Conservation (phyloP, 2,113 vertebrate genomes). For the Elachura formosa region DNA sequence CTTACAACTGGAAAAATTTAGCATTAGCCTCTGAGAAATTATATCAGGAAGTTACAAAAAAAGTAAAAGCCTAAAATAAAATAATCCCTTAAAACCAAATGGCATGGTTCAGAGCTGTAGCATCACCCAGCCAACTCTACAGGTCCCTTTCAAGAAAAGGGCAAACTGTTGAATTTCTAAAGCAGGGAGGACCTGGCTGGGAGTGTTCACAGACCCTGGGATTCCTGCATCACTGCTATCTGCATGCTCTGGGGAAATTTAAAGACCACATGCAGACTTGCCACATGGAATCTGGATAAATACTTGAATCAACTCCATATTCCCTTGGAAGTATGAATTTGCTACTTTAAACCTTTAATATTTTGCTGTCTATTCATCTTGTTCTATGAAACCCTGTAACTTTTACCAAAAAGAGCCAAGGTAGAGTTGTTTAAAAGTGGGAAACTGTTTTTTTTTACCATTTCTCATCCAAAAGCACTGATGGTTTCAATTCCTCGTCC, state of each 20-base stretch:
- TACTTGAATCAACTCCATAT: not conserved
- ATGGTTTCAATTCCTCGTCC: not conserved
- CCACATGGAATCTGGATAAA: not conserved
- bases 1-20: not conserved
- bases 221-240: not conserved
- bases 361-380: not conserved
- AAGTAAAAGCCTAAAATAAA: not conserved
- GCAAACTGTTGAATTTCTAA: rapidly evolving
- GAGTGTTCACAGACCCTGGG: not conserved
- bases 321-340: not conserved
- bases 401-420: not conserved
- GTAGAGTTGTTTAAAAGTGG: not conserved
- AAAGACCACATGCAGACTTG: not conserved
- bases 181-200: not conserved
- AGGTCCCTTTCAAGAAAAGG: not conserved
- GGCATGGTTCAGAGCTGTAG: not conserved
- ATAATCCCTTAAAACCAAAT: not conserved
- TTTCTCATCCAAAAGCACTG: not conserved
- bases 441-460: not conserved
- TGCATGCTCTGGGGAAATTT: not conserved
- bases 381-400: not conserved
- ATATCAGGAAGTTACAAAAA: not conserved
- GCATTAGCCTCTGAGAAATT: not conserved
- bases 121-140: not conserved
- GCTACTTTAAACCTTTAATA: not conserved